phyloP scores from a whole-genome alignment of 92 coral and sea anemone genomes.

The Porites cylindrica region DNA sequence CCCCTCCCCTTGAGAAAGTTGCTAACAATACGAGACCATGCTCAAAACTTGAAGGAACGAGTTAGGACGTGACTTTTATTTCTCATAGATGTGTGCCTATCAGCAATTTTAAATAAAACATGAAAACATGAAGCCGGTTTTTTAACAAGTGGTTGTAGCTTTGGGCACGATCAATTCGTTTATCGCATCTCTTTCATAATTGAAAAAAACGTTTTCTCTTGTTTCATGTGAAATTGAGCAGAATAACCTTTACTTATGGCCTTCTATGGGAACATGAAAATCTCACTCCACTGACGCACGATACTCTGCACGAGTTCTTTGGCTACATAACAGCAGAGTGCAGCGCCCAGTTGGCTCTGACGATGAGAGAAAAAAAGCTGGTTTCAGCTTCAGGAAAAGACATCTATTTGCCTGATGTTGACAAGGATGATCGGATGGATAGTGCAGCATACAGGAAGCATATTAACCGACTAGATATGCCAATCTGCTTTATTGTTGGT shows the following conservation, averaged over 20 bases:
- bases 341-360: conserved; percentile 28
- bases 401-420: conserved; percentile 55
- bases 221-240: background rate
- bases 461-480: conserved; percentile 51
- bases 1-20: too few relatives aligned
- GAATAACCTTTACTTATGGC: conserved; percentile 57
- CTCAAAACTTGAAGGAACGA: too few relatives aligned
- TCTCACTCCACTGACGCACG: conserved; percentile 59
- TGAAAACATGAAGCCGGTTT: too few relatives aligned
- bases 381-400: conserved; percentile 48
- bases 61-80: too few relatives aligned
- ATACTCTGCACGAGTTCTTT: conserved; percentile 63
- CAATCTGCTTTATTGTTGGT: conserved; percentile 57
- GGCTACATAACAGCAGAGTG: conserved; percentile 47
- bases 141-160: too few relatives aligned
- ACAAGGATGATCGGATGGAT: conserved; percentile 24
- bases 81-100: too few relatives aligned
- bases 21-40: too few relatives aligned
- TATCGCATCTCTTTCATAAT: too few relatives aligned
- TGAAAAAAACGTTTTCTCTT: too few relatives aligned
- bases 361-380: conserved; percentile 23
- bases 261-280: conserved; percentile 62
- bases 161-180: too few relatives aligned
- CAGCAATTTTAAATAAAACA: too few relatives aligned
- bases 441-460: conserved; percentile 36